These are phyloP conservation scores for Diploscapter pachys DNA, from an alignment of 1,140 invertebrate species.

Conservation along the genomic window DNA sequence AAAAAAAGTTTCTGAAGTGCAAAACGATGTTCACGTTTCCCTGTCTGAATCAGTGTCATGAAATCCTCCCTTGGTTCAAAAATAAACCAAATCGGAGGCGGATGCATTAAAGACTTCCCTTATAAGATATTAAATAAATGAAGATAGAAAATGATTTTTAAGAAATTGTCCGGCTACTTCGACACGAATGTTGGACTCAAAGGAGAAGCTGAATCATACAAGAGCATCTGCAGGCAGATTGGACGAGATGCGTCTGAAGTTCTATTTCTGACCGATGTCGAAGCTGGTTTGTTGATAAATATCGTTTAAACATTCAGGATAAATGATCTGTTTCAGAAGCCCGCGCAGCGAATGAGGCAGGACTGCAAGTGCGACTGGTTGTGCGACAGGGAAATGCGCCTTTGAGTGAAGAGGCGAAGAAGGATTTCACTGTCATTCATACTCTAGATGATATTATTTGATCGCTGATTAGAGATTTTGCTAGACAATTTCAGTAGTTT, in stretches of 20 bases:
- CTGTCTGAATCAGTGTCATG: too few relatives aligned
- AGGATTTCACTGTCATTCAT: conserved; percentile 65
- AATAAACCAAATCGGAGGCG: too few relatives aligned
- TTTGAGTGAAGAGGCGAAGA: conserved; percentile 67
- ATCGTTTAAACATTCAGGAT: too few relatives aligned
- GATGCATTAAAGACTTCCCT: too few relatives aligned
- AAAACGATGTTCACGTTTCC: too few relatives aligned
- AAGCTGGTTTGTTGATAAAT: conserved; percentile 67
- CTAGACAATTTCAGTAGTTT: too few relatives aligned
- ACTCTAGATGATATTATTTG: conserved; percentile 35
- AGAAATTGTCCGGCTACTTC: conserved; percentile 76
- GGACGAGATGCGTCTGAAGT: conserved; percentile 68
- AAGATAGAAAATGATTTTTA: conserved; percentile 36
- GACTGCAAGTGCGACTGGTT: conserved; percentile 70
- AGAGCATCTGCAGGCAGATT: conserved; percentile 72
- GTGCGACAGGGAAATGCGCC: conserved; percentile 74
- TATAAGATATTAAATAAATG: too few relatives aligned
- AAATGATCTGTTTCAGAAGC: conserved; percentile 67
- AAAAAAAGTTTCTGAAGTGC: too few relatives aligned
- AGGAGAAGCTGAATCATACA: conserved; percentile 71
- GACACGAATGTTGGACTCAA: conserved; percentile 81
- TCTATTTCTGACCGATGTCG: conserved; percentile 79
- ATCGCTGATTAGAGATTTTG: background rate
- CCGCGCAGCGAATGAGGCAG: conserved; percentile 73
- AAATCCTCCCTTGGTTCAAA: too few relatives aligned